Percentiles rank a stretch among this genome's conserved stretches.
phyloP scores from a whole-genome alignment of 2,113 vertebrate genomes.

The Microcebus murinus region DNA sequence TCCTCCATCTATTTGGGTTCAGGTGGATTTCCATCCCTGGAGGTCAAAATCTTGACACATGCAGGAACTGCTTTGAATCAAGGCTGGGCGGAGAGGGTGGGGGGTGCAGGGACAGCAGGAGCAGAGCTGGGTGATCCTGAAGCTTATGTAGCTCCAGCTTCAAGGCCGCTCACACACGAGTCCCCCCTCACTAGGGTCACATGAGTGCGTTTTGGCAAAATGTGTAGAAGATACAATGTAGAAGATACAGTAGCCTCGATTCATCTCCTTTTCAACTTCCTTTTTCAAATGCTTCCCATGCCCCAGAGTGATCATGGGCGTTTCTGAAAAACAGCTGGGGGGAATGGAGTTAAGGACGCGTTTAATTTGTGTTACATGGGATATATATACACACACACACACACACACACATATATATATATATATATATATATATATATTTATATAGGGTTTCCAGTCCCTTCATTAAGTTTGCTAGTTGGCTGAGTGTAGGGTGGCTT shows the following conservation, averaged over 20 bases:
- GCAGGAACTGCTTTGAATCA: background rate
- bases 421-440: background rate
- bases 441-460: no score
- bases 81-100: background rate
- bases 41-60: background rate
- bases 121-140: background rate
- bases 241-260: background rate
- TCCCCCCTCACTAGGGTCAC: background rate
- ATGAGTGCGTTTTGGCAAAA: background rate
- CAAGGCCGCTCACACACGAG: background rate
- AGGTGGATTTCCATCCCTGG: background rate
- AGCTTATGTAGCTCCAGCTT: background rate
- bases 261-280: background rate
- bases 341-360: background rate
- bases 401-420: accelerated
- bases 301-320: background rate
- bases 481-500: background rate
- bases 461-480: background rate
- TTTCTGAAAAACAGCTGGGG: background rate
- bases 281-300: background rate
- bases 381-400: background rate
- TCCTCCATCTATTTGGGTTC: background rate
- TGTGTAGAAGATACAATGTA: background rate
- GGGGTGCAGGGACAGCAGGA: background rate
- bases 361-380: background rate